Evolutionary conservation across 2,113 vertebrate genomes (phyloP).

Genomic region (Rana temporaria): DNA sequence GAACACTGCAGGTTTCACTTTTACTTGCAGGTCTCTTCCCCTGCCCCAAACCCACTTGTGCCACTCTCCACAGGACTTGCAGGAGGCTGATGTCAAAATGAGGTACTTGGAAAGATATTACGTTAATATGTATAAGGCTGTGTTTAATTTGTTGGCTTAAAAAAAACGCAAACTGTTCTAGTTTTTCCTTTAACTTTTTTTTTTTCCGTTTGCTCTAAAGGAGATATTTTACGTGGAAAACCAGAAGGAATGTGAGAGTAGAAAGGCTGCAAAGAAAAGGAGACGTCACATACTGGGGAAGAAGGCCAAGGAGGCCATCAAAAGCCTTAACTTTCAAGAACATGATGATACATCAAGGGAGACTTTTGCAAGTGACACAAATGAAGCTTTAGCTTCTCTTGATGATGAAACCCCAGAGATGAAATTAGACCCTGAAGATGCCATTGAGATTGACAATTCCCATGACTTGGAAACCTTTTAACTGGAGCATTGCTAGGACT

Average conservation of each 20-base stretch:
- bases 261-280: conserved; percentile 92
- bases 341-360: conserved; percentile 93
- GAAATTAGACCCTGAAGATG: conserved; percentile 83
- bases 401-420: conserved; percentile 83
- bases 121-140: too few species aligned
- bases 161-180: background rate
- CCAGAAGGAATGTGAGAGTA: conserved; percentile 85
- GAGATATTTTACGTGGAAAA: conserved; percentile 91
- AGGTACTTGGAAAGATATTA: too few species aligned
- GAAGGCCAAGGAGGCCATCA: conserved; percentile 96
- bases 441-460: conserved; percentile 85
- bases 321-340: conserved; percentile 90
- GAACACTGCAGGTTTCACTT: too few species aligned
- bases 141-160: too few species aligned
- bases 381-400: conserved; percentile 90
- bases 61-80: too few species aligned
- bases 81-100: too few species aligned
- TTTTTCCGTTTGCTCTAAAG: conserved; percentile 57
- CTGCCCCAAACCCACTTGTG: too few species aligned
- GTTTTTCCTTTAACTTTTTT: background rate
- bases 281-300: conserved; percentile 86
- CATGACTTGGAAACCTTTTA: conserved; percentile 91
- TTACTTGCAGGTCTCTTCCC: too few species aligned
- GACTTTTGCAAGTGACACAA: conserved; percentile 96
- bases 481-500: conserved; percentile 38